phyloP scores from a whole-genome alignment of 64 coral and sea anemone species.

The Stylophora pistillata region DNA sequence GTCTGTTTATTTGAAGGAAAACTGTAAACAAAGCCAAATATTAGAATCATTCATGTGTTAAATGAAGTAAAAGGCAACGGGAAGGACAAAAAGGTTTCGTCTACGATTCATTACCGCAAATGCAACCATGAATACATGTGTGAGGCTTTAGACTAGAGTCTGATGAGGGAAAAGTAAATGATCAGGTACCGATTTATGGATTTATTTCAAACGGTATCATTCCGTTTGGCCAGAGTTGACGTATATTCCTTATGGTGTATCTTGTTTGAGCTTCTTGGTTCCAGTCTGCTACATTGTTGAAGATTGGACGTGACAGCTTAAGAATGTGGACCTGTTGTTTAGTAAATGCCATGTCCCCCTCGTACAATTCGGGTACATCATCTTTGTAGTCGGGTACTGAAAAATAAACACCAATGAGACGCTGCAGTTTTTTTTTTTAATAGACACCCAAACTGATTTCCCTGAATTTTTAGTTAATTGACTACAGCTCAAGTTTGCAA shows the following conservation, averaged over 20 bases:
- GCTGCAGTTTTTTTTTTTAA: background rate
- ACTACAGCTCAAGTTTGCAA: too few species aligned
- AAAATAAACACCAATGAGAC: background rate
- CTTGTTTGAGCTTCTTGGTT: slow-evolving; percentile 10
- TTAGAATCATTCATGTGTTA: background rate
- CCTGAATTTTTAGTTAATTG: background rate
- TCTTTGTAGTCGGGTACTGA: background rate
- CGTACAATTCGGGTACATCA: slow-evolving; percentile 3
- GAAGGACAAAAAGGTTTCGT: too few species aligned
- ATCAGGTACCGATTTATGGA: background rate
- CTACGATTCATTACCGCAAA: too few species aligned
- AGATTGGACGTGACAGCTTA: too few species aligned
- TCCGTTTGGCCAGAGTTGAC: slow-evolving; percentile 8
- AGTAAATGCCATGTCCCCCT: slow-evolving; percentile 24
- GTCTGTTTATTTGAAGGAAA: background rate
- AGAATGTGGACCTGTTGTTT: background rate
- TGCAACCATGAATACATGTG: too few species aligned
- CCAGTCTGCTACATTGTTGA: background rate
- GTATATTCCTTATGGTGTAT: background rate
- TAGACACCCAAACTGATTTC: background rate
- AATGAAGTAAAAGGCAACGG: background rate
- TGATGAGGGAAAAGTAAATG: background rate
- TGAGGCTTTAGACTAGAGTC: background rate
- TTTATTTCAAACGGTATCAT: slow-evolving; percentile 15
- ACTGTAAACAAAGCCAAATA: background rate